Percentiles rank a stretch among this genome's conserved stretches.
These are phyloP conservation scores for Limnothrissa miodon DNA, from an alignment of 2,113 vertebrate genomes.

Conservation along the genomic window DNA sequence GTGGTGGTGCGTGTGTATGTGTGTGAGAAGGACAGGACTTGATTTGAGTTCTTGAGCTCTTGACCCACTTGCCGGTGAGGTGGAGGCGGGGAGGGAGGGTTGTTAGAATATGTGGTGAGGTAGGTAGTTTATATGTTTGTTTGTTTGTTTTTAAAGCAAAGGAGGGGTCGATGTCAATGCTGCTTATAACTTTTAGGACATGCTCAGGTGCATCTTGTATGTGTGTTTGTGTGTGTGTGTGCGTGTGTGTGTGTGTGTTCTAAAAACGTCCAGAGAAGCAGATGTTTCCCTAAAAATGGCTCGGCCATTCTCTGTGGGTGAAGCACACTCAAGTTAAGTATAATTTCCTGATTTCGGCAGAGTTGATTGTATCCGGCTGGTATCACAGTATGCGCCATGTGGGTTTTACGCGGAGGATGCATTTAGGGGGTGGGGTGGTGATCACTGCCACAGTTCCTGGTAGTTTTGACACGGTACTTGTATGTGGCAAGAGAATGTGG, in stretches of 20 bases:
- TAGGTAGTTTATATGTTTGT: neutral
- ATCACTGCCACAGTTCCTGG: neutral
- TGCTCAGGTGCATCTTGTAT: neutral
- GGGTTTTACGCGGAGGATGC: neutral
- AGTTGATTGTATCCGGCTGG: neutral
- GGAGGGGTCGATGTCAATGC: neutral
- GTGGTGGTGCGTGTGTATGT: too few species aligned
- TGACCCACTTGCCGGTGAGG: conserved; percentile 72
- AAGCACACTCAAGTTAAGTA: neutral
- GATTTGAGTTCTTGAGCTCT: conserved; percentile 67
- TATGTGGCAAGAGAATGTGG: conserved; percentile 43
- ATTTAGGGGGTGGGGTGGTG: too few species aligned
- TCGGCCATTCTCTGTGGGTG: neutral
- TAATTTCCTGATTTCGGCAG: neutral
- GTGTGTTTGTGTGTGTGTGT: neutral
- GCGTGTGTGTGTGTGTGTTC: neutral
- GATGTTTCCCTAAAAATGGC: neutral
- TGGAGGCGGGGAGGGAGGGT: conserved; percentile 61
- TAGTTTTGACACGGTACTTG: conserved; percentile 36
- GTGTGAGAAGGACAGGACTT: conserved; percentile 42
- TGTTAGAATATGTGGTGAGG: conserved; percentile 32
- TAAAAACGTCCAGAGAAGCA: neutral
- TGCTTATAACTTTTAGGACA: neutral
- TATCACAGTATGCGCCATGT: neutral
- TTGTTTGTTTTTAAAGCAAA: neutral